Evolutionary conservation across 1,140 invertebrate genomes (phyloP), one percentile per base, ranked within the genome.

Genomic region (Chymomyza costata): DNA sequence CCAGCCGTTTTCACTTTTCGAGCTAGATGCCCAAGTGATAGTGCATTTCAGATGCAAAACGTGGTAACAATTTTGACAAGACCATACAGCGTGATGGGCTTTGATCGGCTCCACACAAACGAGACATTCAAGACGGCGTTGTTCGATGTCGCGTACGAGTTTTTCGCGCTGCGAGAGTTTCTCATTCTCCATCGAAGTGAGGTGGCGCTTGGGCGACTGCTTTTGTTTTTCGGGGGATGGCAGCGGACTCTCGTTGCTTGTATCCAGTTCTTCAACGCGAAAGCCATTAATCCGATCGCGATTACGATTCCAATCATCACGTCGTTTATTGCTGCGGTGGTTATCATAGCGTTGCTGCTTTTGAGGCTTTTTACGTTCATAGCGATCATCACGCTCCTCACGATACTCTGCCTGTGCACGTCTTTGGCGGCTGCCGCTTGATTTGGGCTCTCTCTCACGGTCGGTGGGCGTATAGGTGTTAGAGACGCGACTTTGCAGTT

Each of bases 11-110:
- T 92, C 90, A 18, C 89, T 89, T 82, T 92, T 89, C 14, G 94
- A 95, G 28, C 92, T 93, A 40, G 89, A 89, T 0, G 95, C 95
- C 97, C 97, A 99, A 74, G 95, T 94, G 56, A 92, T 92, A 30
- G 95, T 92, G 84, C 97, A 98, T 47, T 90, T 89, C 1, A 99
- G 87, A 87, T 98, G 97, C 46, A 97, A 88, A 61, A 97, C 93
- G 81, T 98, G 94, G 86, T 91, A 97, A 71, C 97, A 99, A 60
- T 93, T 94, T 28, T 86, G 73, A 85, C 97, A 99, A 10, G 91
- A 93, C 97, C 97, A 99, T 18, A 96, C 91, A 6, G 91, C 86
- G 67, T 96, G 91, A 19, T 88, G 89, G 51, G 93, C 90, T 52
- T 91, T 90, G 18, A 98, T 92, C 32, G 88, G 86, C 37, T 97